Percentiles rank a stretch among this genome's conserved stretches.
Conservation (phyloP, 2,888 invertebrate genomes). For the Linnaemya tessellans region DNA sequence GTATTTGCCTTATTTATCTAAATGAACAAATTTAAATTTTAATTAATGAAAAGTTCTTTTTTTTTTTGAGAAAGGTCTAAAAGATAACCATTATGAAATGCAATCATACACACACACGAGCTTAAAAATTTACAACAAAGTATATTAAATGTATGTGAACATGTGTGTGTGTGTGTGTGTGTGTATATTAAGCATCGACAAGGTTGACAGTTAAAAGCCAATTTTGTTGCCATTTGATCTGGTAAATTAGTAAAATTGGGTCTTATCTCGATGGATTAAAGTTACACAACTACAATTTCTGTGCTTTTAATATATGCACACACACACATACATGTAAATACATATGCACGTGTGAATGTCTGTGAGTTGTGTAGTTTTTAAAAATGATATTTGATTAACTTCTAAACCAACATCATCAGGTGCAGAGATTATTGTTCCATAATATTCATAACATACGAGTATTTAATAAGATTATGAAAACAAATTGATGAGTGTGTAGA, state of each 20-base stretch:
- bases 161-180: not conserved
- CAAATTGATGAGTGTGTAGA: not conserved
- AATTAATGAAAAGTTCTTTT: slow-evolving; percentile 48
- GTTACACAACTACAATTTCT: slow-evolving; percentile 32
- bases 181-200: slow-evolving; percentile 34
- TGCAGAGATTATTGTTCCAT: not conserved
- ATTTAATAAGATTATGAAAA: not conserved
- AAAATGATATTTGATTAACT: slow-evolving; percentile 54
- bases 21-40: slow-evolving; percentile 58
- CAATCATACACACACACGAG: slow-evolving; percentile 4
- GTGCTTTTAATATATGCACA: slow-evolving; percentile 32
- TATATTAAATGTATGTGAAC: too few relatives aligned
- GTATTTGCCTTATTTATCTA: slow-evolving; percentile 17
- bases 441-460: not conserved
- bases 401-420: slow-evolving; percentile 2
- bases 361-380: not conserved
- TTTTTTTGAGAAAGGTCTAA: slow-evolving; percentile 59
- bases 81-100: not conserved
- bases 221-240: slow-evolving; percentile 34
- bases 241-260: slow-evolving; percentile 46
- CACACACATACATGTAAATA: not conserved
- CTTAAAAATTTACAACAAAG: not conserved
- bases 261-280: slow-evolving; percentile 10
- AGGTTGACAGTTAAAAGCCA: slow-evolving; percentile 19
- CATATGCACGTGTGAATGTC: too few relatives aligned